These are phyloP conservation scores for Eidolon dupreanum DNA, from an alignment of 2,797 vertebrate genomes.

Conservation along the genomic window DNA sequence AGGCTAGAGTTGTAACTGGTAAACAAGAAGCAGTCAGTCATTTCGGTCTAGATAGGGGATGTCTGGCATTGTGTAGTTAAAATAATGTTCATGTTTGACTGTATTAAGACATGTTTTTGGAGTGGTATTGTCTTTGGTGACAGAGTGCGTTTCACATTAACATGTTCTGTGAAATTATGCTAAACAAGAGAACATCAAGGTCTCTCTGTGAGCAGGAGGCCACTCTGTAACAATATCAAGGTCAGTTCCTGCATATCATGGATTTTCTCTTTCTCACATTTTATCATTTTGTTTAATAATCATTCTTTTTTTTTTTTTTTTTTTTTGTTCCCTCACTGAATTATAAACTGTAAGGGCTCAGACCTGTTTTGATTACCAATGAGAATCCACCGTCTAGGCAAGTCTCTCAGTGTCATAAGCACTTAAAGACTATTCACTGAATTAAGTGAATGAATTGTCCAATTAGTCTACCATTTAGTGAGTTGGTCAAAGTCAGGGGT, in stretches of 20 bases:
- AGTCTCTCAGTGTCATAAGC: not conserved
- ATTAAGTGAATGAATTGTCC: not conserved
- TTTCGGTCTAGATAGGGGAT: not conserved
- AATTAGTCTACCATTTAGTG: not conserved
- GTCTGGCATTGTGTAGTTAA: not conserved
- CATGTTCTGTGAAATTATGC: not conserved
- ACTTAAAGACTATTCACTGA: not conserved
- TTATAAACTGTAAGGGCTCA: not conserved
- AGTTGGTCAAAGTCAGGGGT: not conserved
- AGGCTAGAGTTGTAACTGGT: not conserved
- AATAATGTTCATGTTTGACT: not conserved
- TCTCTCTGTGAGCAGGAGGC: not conserved
- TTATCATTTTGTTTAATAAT: not conserved
- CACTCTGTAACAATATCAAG: not conserved
- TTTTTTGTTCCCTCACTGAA: not conserved
- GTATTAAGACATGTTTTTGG: not conserved
- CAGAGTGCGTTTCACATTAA: not conserved
- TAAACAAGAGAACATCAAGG: not conserved
- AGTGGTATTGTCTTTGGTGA: not conserved
- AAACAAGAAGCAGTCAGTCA: not conserved
- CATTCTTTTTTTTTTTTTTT: constrained; percentile 8
- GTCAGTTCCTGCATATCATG: not conserved
- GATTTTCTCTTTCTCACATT: not conserved
- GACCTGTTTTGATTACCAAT: not conserved
- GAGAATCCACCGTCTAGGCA: not conserved